A percentile compares a stretch with the other conserved stretches of the same genome.
Conservation (phyloP, 2,113 vertebrate genomes). For the Empidonax traillii region DNA sequence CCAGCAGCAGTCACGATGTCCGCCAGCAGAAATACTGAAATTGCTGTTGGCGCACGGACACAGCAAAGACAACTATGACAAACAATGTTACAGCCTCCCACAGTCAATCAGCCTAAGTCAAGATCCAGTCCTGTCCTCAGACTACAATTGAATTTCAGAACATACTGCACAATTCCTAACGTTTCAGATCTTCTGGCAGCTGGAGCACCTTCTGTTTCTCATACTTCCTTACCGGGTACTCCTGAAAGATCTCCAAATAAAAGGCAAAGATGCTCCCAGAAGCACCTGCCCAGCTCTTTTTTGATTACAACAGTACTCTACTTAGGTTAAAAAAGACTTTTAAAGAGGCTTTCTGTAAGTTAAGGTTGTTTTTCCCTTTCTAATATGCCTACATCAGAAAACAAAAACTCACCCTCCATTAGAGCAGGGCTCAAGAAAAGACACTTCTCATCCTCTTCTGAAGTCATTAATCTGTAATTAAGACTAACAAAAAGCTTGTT, state of each 20-base stretch:
- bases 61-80: not conserved
- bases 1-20: not conserved
- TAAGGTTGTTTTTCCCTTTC: not conserved
- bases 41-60: not conserved
- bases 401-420: not conserved
- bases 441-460: not conserved
- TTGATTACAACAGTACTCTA: not conserved
- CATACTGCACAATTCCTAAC: not conserved
- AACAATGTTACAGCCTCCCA: rapidly evolving
- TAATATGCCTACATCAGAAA: not conserved
- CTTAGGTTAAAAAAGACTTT: not conserved
- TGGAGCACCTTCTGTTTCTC: not conserved
- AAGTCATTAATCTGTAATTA: not conserved
- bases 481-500: not conserved
- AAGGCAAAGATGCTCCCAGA: not conserved
- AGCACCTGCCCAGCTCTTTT: not conserved
- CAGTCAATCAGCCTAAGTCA: not conserved
- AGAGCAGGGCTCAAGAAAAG: not conserved
- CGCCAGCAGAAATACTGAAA: not conserved
- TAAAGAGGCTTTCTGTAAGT: not conserved
- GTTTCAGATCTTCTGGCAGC: not conserved
- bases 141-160: not conserved
- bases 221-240: not conserved
- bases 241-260: not conserved
- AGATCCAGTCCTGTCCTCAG: not conserved